Percentiles rank a stretch among this genome's conserved stretches.
Conservation (phyloP, 1,140 invertebrate genomes). For the Drosophila burlai region DNA sequence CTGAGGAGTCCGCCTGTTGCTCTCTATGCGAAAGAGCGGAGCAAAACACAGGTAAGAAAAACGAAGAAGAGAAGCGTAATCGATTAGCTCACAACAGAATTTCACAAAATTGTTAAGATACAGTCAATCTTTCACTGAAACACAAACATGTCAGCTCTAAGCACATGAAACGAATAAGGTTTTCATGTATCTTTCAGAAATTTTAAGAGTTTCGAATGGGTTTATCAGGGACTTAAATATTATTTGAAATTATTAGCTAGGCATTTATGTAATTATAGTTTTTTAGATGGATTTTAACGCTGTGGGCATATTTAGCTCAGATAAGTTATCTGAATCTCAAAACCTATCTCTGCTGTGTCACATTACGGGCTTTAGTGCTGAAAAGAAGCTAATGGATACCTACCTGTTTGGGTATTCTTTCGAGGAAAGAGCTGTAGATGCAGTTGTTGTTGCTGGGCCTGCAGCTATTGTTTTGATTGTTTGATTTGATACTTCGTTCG, state of each 20-base stretch:
- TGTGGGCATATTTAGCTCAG: too few relatives aligned
- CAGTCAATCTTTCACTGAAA: slow-evolving; percentile 5
- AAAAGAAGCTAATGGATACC: not conserved
- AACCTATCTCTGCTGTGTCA: too few relatives aligned
- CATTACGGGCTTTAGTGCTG: not conserved
- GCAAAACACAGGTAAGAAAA: slow-evolving; percentile 67
- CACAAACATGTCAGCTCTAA: not conserved
- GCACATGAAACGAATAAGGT: not conserved
- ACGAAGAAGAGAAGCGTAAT: slow-evolving; percentile 15
- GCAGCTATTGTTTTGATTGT: slow-evolving; percentile 43
- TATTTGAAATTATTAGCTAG: too few relatives aligned
- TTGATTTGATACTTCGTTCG: slow-evolving; percentile 44
- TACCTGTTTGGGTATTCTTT: slow-evolving; percentile 58
- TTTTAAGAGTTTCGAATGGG: not conserved
- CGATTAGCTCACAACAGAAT: slow-evolving; percentile 60
- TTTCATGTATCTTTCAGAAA: not conserved
- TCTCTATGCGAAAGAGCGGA: slow-evolving; percentile 62
- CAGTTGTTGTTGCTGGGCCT: slow-evolving; percentile 43
- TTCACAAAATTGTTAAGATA: slow-evolving; percentile 41
- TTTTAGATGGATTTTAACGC: too few relatives aligned
- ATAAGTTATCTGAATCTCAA: too few relatives aligned
- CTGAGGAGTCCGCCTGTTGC: slow-evolving; percentile 49
- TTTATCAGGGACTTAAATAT: not conserved
- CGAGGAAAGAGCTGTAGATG: slow-evolving; percentile 49
- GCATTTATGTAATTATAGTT: too few relatives aligned